A percentile compares a stretch with the other conserved stretches of the same genome.
These are phyloP conservation scores for Sula dactylatra DNA, from an alignment of 2,113 vertebrate species.

Conservation along the genomic window DNA sequence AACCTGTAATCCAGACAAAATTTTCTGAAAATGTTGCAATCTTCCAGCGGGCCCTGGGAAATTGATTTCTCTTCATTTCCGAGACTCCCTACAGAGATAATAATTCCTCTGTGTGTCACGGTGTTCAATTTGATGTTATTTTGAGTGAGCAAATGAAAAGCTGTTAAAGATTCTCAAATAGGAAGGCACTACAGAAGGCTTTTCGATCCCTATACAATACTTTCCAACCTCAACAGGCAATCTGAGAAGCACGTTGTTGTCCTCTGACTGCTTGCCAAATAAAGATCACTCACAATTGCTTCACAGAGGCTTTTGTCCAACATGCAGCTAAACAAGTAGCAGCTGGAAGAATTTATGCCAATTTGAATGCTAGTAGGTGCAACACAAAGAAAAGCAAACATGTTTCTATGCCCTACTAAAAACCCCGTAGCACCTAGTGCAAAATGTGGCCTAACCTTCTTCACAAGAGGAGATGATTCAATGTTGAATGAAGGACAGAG, in stretches of 20 bases:
- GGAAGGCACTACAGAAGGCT: neutral
- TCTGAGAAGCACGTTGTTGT: neutral
- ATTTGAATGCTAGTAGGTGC: neutral
- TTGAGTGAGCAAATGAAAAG: neutral
- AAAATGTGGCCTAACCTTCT: neutral
- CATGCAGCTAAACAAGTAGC: neutral
- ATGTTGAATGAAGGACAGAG: neutral
- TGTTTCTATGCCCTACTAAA: neutral
- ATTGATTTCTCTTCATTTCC: neutral
- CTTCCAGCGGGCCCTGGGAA: neutral
- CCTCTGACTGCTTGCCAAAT: neutral
- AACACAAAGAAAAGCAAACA: neutral
- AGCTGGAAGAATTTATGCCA: neutral
- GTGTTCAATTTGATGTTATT: neutral
- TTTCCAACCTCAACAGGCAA: neutral
- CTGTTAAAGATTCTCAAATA: neutral
- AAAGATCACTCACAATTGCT: neutral
- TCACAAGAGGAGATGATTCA: neutral
- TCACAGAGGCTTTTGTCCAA: neutral
- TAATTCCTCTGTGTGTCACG: neutral
- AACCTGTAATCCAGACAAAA: neutral
- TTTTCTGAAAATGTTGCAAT: slow-evolving; percentile 26
- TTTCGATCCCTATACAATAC: neutral
- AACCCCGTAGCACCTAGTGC: neutral
- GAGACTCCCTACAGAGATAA: neutral